Evolutionary conservation across 2,888 invertebrate genomes (phyloP), one percentile per base, ranked within the genome.

Genomic region (Sturmia bella): DNA sequence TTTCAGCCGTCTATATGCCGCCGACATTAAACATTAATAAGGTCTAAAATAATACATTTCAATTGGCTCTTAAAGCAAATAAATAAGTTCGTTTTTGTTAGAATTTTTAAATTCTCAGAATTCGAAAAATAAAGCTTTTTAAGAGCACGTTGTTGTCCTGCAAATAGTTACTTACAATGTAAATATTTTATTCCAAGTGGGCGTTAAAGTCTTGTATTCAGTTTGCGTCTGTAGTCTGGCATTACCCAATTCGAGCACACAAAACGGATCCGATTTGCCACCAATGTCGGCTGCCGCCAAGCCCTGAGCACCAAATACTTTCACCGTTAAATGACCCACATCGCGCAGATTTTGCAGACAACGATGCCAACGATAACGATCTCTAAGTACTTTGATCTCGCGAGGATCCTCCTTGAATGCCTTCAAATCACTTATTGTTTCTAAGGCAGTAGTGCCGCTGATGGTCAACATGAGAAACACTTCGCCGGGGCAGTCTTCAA

Each of bases 181-280:
- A 90, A 99, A 99, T 85, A 99, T 97, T 91, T 99, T 99, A 92
- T 98, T 98, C 99, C 99, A 99, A 85, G 95, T 97, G 0, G 99
- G 99, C 69, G 95, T 93, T 21, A 99, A 92, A 0, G 99, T 99
- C 91, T 99, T 99, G 91, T 99, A 99, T 91, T 99, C 99, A 0
- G 99, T 99, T 90, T 99, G 98, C 0, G 99, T 99, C 91, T 99
- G 99, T 41, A 99, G 92, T 64, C 99, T 93, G 0, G 98, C 94
- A 89, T 99, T 99, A 13, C 97, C 96, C 83, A 99, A 92, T 89
- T 99, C 99, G 19, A 99, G 91, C 0, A 99, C 99, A 91, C 98
- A 99, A 91, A 99, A 99, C 0, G 99, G 99, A 91, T 99, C 99
- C 57, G 98, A 98, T 90, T 99, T 99, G 2, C 99, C 99, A 0